Percentiles rank a stretch among this genome's conserved stretches.
phyloP scores from a whole-genome alignment of 2,888 invertebrate genomes.

The Ophioninae sp. region DNA sequence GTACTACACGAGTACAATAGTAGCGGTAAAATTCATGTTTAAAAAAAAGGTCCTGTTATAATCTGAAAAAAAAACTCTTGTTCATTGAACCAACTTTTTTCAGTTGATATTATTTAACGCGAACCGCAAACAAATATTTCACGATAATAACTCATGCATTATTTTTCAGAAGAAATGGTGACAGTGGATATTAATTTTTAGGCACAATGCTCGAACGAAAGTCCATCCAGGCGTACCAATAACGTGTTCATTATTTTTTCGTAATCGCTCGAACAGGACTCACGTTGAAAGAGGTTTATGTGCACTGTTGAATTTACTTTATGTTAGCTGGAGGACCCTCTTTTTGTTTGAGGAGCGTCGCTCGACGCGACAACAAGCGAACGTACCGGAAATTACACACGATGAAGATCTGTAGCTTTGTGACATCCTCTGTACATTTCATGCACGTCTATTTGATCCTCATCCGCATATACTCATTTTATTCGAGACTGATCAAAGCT shows the following conservation, averaged over 20 bases:
- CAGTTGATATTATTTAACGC: not conserved
- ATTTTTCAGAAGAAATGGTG: not conserved
- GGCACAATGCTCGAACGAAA: not conserved
- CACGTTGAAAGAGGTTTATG: not conserved
- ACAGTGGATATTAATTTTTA: not conserved
- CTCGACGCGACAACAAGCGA: constrained; percentile 12
- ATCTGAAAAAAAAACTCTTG: constrained; percentile 27
- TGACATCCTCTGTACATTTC: constrained; percentile 24
- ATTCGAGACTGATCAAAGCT: constrained; percentile 63
- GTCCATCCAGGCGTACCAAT: not conserved
- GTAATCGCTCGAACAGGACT: not conserved
- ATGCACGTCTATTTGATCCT: constrained; percentile 19
- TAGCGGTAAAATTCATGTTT: constrained; percentile 17
- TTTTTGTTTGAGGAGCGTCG: constrained; percentile 23
- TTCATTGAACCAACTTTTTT: not conserved
- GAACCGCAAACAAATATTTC: not conserved
- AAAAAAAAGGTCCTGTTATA: constrained; percentile 18
- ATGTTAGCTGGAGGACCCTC: constrained; percentile 19
- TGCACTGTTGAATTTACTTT: constrained; percentile 16
- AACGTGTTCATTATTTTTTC: not conserved
- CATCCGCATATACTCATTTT: constrained; percentile 31
- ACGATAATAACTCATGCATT: not conserved
- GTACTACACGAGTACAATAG: not conserved
- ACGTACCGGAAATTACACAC: constrained; percentile 47
- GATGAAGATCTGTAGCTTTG: constrained; percentile 30